These are phyloP conservation scores for Scomber scombrus DNA, from an alignment of 2,113 vertebrate genomes.

Conservation along the genomic window DNA sequence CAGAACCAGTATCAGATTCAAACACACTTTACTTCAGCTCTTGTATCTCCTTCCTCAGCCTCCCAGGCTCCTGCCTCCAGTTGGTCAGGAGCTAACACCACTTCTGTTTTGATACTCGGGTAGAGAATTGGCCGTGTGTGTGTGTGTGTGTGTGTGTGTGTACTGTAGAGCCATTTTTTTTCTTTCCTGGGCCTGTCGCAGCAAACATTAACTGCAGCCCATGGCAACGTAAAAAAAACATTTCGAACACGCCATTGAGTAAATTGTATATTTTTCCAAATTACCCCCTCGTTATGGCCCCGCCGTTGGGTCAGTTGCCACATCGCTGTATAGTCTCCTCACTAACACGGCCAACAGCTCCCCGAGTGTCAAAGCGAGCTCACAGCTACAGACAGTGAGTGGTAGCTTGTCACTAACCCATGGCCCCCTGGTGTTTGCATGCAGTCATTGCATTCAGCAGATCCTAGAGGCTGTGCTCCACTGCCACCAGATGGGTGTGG, in stretches of 20 bases:
- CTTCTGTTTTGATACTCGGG: conserved; percentile 87
- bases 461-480: conserved; percentile 98
- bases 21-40: not conserved
- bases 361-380: conserved; percentile 82
- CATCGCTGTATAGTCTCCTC: not conserved
- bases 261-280: conserved; percentile 18
- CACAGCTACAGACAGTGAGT: conserved; percentile 82
- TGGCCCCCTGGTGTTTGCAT: conserved; percentile 96
- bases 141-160: too few species aligned
- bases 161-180: not conserved
- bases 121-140: conserved; percentile 27
- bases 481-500: conserved; percentile 98
- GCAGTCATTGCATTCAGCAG: conserved; percentile 99
- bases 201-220: not conserved
- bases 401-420: conserved; percentile 91
- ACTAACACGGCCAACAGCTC: conserved; percentile 25
- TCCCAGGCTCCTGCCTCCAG: conserved; percentile 36
- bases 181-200: not conserved
- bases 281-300: not conserved
- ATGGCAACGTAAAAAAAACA: not conserved
- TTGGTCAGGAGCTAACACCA: conserved; percentile 83
- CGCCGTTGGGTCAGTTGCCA: not conserved
- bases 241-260: not conserved
- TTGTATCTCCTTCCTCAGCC: not conserved
- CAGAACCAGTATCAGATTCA: not conserved